Base-by-base conservation (phyloP, 1,140 invertebrate species). In the Sipha flava region DNA sequence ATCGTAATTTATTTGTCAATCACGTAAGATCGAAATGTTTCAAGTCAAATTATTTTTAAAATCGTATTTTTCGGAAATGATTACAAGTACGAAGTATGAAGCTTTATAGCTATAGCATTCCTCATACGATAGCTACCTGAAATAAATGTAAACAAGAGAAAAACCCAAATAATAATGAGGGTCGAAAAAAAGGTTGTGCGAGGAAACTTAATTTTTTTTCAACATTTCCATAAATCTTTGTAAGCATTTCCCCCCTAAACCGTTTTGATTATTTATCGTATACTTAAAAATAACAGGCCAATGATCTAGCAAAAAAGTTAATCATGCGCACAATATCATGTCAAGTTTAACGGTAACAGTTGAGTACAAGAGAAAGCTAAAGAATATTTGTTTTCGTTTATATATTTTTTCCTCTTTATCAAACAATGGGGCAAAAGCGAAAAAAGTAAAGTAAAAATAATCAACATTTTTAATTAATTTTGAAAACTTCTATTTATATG, bases 151-250 rank as follows among this genome's bases (percentile, higher is more conserved):
- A 66, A 40, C 34, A 66, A 5, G 21, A 40, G 21, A 43, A 43
- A 66, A 23, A 12, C 62, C n/a, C 34, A 66, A 66, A 66, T 66
- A 40, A 66, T 66, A 66, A 66, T 66, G 62, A 66, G 62, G 62
- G 62, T 66, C 21, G 23, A n/a, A 66, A 66, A 66, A 66, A 66
- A 21, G 59, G 34, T 66, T 34, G 12, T 18, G 4, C 16, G 21
- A 23, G 62, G 62, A 40, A 40, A 43, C 5, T 23, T 66, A 23
- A 21, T 66, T 43, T 66, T 40, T 62, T 62, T 62, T 59, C n/a
- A 21, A 16, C 31, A 43, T 66, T 66, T 66, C 62, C 21, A 66
- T 66, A 66, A 37, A 66, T 34, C 62, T 66, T 66, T 66, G 37
- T 66, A 66, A 66, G 62, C 62, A 43, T 66, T 66, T 66, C 31